phyloP scores from a whole-genome alignment of 1,140 invertebrate genomes.

The Delia radicum region DNA sequence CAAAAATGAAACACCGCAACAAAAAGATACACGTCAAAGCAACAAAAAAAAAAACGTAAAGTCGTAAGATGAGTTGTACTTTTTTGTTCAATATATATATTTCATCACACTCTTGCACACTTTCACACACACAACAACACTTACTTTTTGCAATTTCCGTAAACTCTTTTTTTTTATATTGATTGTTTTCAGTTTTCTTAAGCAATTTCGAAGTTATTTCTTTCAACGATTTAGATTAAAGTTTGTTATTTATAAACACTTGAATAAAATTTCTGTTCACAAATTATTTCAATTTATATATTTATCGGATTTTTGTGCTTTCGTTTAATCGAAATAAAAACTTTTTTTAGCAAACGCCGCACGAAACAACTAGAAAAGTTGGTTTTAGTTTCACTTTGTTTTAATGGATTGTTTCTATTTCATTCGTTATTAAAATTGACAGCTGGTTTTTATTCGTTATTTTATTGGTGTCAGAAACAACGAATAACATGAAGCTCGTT shows the following conservation, averaged over 20 bases:
- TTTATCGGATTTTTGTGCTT: not conserved
- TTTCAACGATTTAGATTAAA: not conserved
- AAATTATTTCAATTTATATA: not conserved
- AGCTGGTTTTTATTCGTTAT: too few relatives aligned
- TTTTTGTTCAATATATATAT: not conserved
- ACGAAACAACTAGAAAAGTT: conserved; percentile 9
- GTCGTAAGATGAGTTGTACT: too few relatives aligned
- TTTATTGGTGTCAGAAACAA: too few relatives aligned
- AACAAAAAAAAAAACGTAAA: not conserved
- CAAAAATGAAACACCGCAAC: not conserved
- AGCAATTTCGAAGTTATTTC: not conserved
- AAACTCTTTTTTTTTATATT: too few relatives aligned
- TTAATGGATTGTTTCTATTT: not conserved
- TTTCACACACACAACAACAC: not conserved
- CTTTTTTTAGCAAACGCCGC: conserved; percentile 1
- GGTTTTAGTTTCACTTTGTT: not conserved
- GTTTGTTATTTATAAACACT: not conserved
- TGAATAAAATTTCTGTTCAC: not conserved
- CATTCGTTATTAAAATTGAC: too few relatives aligned
- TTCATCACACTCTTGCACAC: not conserved
- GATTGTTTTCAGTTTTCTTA: not conserved
- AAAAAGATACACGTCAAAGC: not conserved
- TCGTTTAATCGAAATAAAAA: not conserved
- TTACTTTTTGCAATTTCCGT: too few relatives aligned
- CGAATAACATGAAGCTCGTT: too few relatives aligned